Base-by-base conservation (phyloP, 2,113 vertebrate genomes). In the Cnemophilus loriae region DNA sequence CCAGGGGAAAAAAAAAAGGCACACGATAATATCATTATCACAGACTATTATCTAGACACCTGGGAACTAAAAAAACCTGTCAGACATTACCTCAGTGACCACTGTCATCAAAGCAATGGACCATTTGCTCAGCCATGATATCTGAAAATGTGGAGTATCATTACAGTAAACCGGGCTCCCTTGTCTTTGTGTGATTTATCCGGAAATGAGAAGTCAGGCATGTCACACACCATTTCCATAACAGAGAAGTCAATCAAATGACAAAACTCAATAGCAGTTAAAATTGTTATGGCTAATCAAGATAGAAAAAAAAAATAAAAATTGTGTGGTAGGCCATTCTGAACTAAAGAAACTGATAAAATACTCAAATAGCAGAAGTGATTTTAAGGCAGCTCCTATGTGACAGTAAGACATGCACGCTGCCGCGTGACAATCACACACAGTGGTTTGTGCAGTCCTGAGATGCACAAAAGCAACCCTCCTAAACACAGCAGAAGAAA, bases 31-130 rank as follows among this genome's bases (percentile, higher is more conserved):
- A 76, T 82, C 28, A 47, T 93, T 74, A 95, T 69, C 63, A 65
- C 35, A 88, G 46, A 61, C 67, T 71, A 64, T 83, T 93, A 90
- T 86, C 42, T 80, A 56, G 68, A 80, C 33, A 86, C 17, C 57
- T 77, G 79, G 18, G 59, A 94, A 63, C 63, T 53, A 27, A 87
- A 60, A 80, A 78, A 69, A n/a, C 18, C 53, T 86, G 30, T 57
- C 75, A 95, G 71, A 88, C 83, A 77, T 85, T 86, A 77, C 81
- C 65, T 90, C 88, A 77, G 85, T 93, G 92, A 79, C 94, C 90
- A 86, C 55, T 55, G 50, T 53, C 93, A 93, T 83, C 42, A 92
- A 94, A 67, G 71, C 90, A 94, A 86, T 88, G 55, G 86, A 83
- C 53, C 88, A 49, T 93, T 91, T 90, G 74, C 61, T 94, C 53